phyloP scores from a whole-genome alignment of 1,140 invertebrate species.

The Sitophilus oryzae region DNA sequence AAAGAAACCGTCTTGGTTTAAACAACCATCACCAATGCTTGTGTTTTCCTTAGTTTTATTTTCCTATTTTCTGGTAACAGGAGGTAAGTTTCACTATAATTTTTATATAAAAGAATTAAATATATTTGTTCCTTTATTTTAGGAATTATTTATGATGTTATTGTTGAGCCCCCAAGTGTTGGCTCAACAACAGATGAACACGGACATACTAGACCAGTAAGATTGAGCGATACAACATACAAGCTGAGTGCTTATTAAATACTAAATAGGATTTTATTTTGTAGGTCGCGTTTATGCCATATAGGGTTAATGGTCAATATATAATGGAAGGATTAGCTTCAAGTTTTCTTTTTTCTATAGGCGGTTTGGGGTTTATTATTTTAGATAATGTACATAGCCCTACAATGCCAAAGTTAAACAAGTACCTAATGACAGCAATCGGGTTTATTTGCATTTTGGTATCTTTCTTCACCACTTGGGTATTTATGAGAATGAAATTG shows the following conservation, averaged over 20 bases:
- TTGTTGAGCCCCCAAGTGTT: constrained; percentile 95
- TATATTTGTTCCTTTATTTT: constrained; percentile 35
- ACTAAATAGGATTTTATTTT: constrained; percentile 16
- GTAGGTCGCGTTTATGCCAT: constrained; percentile 96
- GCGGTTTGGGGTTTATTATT: constrained; percentile 94
- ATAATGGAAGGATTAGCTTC: constrained; percentile 98
- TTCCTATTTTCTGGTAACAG: constrained; percentile 97
- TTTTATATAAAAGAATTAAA: not conserved
- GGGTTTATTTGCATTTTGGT: constrained; percentile 91
- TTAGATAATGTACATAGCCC: constrained; percentile 91
- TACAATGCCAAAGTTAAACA: constrained; percentile 85
- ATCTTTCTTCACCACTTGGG: constrained; percentile 93
- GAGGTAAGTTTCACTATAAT: constrained; percentile 58
- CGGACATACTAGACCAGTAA: constrained; percentile 87
- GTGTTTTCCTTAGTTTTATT: constrained; percentile 85
- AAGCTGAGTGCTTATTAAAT: not conserved
- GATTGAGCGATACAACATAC: constrained; percentile 35
- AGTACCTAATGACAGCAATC: constrained; percentile 84
- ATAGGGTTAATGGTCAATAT: constrained; percentile 96
- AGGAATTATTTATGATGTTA: constrained; percentile 98
- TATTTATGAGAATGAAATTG: constrained; percentile 99
- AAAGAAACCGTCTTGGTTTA: constrained; percentile 85
- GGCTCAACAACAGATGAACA: constrained; percentile 96
- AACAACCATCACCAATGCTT: constrained; percentile 88
- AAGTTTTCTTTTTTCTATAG: constrained; percentile 92